phyloP scores from a whole-genome alignment of 1,140 invertebrate species.

The Drosophila lacertosa region DNA sequence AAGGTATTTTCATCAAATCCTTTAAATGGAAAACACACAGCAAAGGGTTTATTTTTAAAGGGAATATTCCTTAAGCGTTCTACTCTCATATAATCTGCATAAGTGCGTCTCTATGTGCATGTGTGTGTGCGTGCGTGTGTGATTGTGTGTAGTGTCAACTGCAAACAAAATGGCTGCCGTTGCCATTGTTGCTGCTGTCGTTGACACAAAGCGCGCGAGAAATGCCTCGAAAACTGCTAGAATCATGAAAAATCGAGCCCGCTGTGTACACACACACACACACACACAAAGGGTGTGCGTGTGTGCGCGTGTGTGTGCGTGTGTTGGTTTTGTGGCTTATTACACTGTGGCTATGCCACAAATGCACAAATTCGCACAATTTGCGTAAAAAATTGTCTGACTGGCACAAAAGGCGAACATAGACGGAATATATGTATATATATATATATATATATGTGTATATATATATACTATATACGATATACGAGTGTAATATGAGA shows the following conservation, averaged over 20 bases:
- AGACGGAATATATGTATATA: constrained; percentile 30
- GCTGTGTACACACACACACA: constrained; percentile 10
- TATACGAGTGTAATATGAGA: not conserved
- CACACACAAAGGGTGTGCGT: not conserved
- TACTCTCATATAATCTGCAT: constrained; percentile 21
- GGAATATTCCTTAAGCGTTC: not conserved
- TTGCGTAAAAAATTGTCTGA: constrained; percentile 4
- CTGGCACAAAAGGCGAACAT: not conserved
- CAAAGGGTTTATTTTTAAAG: constrained; percentile 10
- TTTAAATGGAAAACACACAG: not conserved
- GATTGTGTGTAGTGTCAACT: constrained; percentile 57
- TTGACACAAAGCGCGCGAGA: constrained; percentile 63
- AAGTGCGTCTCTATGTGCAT: constrained; percentile 11
- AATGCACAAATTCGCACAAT: constrained; percentile 41
- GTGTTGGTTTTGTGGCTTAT: constrained; percentile 32
- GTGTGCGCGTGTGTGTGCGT: constrained; percentile 12
- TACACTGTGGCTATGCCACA: constrained; percentile 34
- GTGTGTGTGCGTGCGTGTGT: constrained; percentile 13
- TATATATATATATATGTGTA: no score
- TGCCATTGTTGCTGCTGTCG: constrained; percentile 59
- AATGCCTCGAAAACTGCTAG: constrained; percentile 44
- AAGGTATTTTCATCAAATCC: constrained; percentile 5
- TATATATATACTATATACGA: no score
- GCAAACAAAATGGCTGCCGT: constrained; percentile 69
- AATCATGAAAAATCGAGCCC: constrained; percentile 33